These are phyloP conservation scores for Tachysurus fulvidraco DNA, from an alignment of 2,113 vertebrate species.

Conservation along the genomic window DNA sequence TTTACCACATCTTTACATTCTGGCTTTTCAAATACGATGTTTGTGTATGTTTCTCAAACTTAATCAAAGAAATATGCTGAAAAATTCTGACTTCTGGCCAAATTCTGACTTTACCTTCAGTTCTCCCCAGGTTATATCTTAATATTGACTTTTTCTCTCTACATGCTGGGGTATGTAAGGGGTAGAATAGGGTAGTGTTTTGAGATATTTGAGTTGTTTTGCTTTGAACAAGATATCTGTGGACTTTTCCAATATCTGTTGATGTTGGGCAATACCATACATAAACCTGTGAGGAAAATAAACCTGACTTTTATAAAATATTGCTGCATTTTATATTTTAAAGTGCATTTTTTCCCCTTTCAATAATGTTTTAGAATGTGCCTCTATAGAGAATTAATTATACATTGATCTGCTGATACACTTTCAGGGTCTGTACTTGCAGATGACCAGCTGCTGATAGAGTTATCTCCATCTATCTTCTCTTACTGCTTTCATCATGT, in stretches of 20 bases:
- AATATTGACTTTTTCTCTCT: too few relatives aligned
- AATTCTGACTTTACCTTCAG: too few relatives aligned
- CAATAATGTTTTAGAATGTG: not conserved
- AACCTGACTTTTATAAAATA: not conserved
- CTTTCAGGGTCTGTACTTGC: not conserved
- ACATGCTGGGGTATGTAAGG: too few relatives aligned
- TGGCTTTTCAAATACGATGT: too few relatives aligned
- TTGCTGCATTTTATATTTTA: not conserved
- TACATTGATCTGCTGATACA: not conserved
- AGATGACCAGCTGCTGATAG: not conserved
- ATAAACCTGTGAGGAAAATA: not conserved
- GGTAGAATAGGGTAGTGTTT: too few relatives aligned
- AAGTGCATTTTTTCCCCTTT: not conserved
- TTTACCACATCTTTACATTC: too few relatives aligned
- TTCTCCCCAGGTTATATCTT: too few relatives aligned
- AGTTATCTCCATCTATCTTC: too few relatives aligned
- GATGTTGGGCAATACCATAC: not conserved
- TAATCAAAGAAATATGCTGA: too few relatives aligned
- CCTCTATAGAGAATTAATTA: not conserved
- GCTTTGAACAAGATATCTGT: too few relatives aligned
- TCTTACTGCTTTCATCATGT: not conserved
- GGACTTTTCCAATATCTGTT: not conserved
- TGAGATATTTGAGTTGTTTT: not conserved
- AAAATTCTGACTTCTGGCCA: too few relatives aligned
- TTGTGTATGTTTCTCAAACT: too few relatives aligned